phyloP scores from a whole-genome alignment of 2,888 invertebrate species.

The Cheilosia vulpina region DNA sequence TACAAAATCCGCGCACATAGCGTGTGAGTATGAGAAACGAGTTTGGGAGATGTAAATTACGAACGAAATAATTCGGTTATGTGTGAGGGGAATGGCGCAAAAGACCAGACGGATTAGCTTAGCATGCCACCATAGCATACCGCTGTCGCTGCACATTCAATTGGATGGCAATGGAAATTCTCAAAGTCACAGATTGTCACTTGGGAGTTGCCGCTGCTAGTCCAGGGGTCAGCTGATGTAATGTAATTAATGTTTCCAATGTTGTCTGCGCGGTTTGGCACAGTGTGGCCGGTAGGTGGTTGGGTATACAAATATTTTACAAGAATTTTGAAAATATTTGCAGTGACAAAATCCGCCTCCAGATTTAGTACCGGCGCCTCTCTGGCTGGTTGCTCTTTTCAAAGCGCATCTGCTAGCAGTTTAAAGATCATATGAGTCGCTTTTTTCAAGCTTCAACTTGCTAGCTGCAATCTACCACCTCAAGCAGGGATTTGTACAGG shows the following conservation, averaged over 20 bases:
- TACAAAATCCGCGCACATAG: slow-evolving; percentile 1
- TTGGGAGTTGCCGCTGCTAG: slow-evolving; percentile 50
- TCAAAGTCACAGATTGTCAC: slow-evolving; percentile 60
- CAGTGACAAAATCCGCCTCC: too few species aligned
- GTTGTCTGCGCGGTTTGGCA: neutral
- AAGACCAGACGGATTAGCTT: neutral
- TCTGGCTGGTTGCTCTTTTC: too few species aligned
- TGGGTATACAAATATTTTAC: neutral
- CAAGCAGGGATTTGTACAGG: too few species aligned
- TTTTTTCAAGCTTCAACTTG: too few species aligned
- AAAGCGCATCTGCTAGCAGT: too few species aligned
- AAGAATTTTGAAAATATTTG: neutral
- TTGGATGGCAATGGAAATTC: slow-evolving; percentile 33
- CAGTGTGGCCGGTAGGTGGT: slow-evolving; percentile 11
- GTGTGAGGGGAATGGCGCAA: slow-evolving; percentile 10
- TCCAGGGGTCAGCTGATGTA: slow-evolving; percentile 43
- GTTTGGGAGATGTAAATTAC: slow-evolving; percentile 30
- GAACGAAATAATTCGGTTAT: slow-evolving; percentile 45
- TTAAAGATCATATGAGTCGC: too few species aligned
- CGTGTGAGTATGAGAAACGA: neutral
- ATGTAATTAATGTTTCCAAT: slow-evolving; percentile 63
- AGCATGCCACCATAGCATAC: too few species aligned
- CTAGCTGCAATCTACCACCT: too few species aligned
- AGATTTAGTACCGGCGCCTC: too few species aligned
- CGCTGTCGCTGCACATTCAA: too few species aligned